These are phyloP conservation scores for Tamandua tetradactyla DNA, from an alignment of 2,797 vertebrate genomes.

Conservation along the genomic window DNA sequence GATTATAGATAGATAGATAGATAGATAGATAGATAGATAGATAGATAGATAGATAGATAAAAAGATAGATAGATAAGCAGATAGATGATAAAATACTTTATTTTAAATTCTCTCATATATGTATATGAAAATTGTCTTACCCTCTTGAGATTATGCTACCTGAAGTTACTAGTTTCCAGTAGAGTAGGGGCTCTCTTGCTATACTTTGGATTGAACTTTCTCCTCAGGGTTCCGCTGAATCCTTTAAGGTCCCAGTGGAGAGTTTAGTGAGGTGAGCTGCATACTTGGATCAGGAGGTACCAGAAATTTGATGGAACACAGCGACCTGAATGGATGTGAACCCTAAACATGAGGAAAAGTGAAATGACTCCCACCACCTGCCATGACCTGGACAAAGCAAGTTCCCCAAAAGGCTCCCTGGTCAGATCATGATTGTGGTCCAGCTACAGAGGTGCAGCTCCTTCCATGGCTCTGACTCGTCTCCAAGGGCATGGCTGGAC, in stretches of 20 bases:
- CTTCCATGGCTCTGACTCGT: rapidly evolving
- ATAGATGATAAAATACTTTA: not conserved
- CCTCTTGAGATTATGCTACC: not conserved
- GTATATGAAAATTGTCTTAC: not conserved
- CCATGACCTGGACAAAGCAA: rapidly evolving
- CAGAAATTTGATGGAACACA: not conserved
- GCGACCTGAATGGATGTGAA: not conserved
- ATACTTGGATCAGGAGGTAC: not conserved
- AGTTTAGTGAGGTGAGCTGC: not conserved
- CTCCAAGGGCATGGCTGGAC: not conserved
- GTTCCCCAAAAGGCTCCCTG: not conserved
- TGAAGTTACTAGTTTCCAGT: not conserved
- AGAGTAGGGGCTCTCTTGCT: not conserved
- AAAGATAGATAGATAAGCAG: no score
- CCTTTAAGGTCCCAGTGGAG: not conserved
- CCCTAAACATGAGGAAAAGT: not conserved
- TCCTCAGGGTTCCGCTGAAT: not conserved
- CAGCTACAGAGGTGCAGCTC: rapidly evolving
- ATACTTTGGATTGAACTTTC: not conserved
- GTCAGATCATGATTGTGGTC: rapidly evolving
- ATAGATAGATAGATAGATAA: no score
- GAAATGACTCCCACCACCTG: no score
- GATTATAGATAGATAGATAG: no score
- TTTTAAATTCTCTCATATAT: not conserved
- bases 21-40: no score